Base-by-base conservation (phyloP, 2,888 invertebrate genomes). In the Orthosia cruda region DNA sequence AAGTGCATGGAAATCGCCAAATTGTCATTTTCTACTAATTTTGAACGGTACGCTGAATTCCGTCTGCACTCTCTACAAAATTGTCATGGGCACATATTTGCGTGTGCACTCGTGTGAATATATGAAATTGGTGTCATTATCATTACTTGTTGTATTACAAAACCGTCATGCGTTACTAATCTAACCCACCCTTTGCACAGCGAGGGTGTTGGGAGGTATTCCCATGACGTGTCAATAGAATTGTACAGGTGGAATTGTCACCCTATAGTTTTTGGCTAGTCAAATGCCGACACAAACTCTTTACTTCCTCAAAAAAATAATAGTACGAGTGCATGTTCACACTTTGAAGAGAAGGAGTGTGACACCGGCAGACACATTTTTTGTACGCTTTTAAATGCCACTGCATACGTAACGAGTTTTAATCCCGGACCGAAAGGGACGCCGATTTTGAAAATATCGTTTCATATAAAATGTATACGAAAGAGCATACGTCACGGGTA, bases 81-180 rank as follows among this genome's bases (percentile, higher is more conserved):
- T 69, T 80, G 40, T 66, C 58, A 82, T 52, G n/a, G 49, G 54
- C 58, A 62, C 58, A 75, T 71, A 69, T 72, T 75, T 84, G 47
- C 47, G 76, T 83, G 82, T 76, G 82, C 85, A 83, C 40, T 68
- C 76, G 72, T 85, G 77, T 74, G 83, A 81, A 83, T 69, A 65
- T 65, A 77, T 68, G 26, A 49, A 83, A 79, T 74, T 64, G 49
- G 62, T 54, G 64, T 81, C 49, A 83, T 83, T 77, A 76, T 9
- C 1, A 0, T 7, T 50, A 52, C 18, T 52, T 23, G 26, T 75
- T 40, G 57, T 59, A n/a, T n/a, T 4, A 16, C 4, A 49, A 16
- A 55, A 20, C n/a, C 71, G 45, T 71, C 54, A 79, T 13, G 71
- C 26, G 18, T 61, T 54, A 45, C 40, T 61, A 71, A 70, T 20